Conservation (phyloP, 2,888 invertebrate species). For the Drosophila hamatofila region DNA sequence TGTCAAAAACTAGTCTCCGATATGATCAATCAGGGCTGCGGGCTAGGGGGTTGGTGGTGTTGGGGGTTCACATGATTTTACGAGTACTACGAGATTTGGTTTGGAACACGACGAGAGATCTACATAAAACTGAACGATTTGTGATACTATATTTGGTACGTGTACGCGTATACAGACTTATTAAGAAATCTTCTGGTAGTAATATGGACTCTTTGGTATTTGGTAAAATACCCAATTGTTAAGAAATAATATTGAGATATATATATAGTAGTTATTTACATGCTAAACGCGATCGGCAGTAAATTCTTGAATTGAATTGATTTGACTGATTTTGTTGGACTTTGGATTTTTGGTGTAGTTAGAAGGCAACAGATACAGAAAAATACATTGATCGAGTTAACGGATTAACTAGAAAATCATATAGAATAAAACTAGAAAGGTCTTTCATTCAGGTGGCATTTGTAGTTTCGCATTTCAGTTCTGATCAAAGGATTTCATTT, state of each 20-base stretch:
- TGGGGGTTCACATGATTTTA: conserved; percentile 1
- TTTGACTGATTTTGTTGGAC: conserved; percentile 15
- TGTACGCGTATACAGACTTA: conserved; percentile 79
- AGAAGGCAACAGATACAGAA: conserved; percentile 53
- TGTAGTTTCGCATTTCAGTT: conserved; percentile 63
- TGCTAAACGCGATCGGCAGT: conserved; percentile 54
- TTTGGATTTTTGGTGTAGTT: conserved; percentile 37
- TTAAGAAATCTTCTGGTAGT: conserved; percentile 85
- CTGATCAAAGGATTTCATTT: conserved; percentile 32
- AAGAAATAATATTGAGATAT: conserved; percentile 28
- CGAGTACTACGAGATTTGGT: not conserved
- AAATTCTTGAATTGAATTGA: conserved; percentile 28
- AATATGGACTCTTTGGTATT: conserved; percentile 85
- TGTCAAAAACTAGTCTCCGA: conserved; percentile 6
- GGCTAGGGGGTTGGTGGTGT: not conserved
- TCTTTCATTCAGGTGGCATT: conserved; percentile 38
- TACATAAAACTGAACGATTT: conserved; percentile 23
- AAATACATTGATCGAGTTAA: conserved; percentile 54
- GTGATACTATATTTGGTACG: conserved; percentile 22
- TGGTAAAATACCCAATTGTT: conserved; percentile 79
- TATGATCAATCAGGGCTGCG: conserved; percentile 2
- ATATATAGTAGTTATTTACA: conserved; percentile 38
- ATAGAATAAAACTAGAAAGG: conserved; percentile 56
- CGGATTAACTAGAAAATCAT: conserved; percentile 44
- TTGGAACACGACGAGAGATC: conserved; percentile 24